Evolutionary conservation across 2,888 invertebrate genomes (phyloP).

Genomic region (Actias luna): DNA sequence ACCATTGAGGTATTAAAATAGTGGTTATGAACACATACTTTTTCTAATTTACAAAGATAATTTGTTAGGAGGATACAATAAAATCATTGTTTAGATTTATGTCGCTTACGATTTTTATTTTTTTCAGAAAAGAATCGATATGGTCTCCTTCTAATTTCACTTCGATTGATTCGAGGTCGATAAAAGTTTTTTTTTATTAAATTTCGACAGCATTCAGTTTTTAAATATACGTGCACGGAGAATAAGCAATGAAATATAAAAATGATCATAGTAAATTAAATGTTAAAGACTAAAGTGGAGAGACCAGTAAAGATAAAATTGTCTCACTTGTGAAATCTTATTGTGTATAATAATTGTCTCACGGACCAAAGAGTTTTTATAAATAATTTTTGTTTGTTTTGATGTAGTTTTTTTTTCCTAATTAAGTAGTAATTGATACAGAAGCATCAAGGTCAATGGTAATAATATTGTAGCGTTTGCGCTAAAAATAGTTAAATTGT

Average conservation of each 20-base stretch:
- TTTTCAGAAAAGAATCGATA: no score
- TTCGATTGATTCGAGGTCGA: neutral
- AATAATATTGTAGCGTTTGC: conserved; percentile 13
- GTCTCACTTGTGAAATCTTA: neutral
- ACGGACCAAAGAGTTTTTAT: neutral
- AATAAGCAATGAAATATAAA: neutral
- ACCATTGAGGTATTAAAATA: no score
- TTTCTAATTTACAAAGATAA: no score
- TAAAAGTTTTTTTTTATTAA: neutral
- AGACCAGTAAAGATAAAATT: neutral
- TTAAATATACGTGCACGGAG: neutral
- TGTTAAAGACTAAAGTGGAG: neutral
- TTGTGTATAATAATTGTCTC: neutral
- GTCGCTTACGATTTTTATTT: no score
- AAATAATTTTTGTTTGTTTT: conserved; percentile 4
- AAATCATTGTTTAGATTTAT: no score
- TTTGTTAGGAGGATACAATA: no score
- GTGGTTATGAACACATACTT: no score
- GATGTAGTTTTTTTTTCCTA: neutral
- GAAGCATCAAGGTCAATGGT: conserved; percentile 27
- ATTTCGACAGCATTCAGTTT: neutral
- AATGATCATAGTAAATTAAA: neutral
- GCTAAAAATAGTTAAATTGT: conserved; percentile 14
- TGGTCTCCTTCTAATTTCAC: neutral
- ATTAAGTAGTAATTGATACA: conserved; percentile 18